These are phyloP conservation scores for Nestor notabilis DNA, from an alignment of 2,113 vertebrate genomes.

Conservation along the genomic window DNA sequence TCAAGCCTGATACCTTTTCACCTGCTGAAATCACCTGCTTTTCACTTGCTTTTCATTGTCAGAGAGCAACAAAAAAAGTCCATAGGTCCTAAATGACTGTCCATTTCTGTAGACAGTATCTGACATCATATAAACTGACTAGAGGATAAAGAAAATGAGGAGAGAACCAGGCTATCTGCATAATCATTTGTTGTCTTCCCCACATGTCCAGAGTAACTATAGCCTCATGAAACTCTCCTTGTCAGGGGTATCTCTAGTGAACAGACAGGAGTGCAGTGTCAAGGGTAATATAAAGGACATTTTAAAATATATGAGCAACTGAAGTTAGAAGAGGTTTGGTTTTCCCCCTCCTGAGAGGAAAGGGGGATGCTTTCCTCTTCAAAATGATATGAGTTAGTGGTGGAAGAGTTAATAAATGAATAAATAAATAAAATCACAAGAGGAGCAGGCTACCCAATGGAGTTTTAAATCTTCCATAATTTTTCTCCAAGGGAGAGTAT, in stretches of 20 bases:
- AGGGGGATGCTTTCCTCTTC: background rate
- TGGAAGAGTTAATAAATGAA: background rate
- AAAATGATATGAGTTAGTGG: background rate
- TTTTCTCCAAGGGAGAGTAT: background rate
- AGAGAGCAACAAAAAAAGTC: background rate
- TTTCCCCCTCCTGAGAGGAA: background rate
- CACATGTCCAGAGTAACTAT: background rate
- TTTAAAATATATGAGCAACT: background rate
- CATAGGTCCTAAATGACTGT: background rate
- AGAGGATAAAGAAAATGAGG: background rate
- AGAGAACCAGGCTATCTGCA: accelerated
- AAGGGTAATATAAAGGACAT: background rate
- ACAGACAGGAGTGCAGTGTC: background rate
- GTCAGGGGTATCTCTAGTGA: background rate
- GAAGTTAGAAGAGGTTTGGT: background rate
- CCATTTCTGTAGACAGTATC: background rate
- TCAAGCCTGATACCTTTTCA: background rate
- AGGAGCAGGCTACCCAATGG: background rate
- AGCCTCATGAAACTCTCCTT: background rate
- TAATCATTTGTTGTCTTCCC: background rate
- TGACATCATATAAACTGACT: background rate
- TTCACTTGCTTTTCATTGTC: background rate
- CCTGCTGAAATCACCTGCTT: background rate
- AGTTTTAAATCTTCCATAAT: background rate
- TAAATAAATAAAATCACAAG: background rate